Percentiles rank a stretch among this genome's conserved stretches.
Conservation (phyloP, 2,113 vertebrate genomes). For the Grammomys surdaster region DNA sequence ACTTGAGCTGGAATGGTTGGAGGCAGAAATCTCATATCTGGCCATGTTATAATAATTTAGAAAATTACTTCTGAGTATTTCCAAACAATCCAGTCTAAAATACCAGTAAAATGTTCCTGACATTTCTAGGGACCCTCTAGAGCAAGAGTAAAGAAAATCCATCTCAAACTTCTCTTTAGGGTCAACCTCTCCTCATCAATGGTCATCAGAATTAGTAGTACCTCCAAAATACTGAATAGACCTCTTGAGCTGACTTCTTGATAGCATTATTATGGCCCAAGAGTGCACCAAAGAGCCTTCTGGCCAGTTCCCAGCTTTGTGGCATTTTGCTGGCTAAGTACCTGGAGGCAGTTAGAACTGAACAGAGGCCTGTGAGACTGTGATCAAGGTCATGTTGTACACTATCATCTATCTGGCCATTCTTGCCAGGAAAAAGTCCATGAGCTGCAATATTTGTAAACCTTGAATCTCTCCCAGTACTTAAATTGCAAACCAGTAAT, state of each 20-base stretch:
- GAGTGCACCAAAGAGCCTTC: background rate
- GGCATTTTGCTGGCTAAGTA: background rate
- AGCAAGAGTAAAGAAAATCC: constrained; percentile 66
- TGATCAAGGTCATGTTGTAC: constrained; percentile 51
- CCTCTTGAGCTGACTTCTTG: constrained; percentile 40
- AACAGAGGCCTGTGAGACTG: background rate
- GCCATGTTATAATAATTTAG: constrained; percentile 71
- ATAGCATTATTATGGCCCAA: constrained; percentile 38
- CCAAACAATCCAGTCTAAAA: constrained; percentile 70
- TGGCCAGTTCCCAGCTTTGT: constrained; percentile 14
- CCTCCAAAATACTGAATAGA: constrained; percentile 16
- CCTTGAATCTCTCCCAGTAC: background rate
- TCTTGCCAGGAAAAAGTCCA: constrained; percentile 41
- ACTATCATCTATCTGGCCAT: background rate
- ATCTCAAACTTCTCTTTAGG: constrained; percentile 38
- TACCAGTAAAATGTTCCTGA: constrained; percentile 56
- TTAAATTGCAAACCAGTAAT: constrained; percentile 29
- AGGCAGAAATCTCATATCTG: constrained; percentile 37
- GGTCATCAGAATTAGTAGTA: constrained; percentile 37
- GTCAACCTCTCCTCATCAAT: constrained; percentile 43
- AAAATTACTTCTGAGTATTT: constrained; percentile 78
- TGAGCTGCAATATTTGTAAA: background rate
- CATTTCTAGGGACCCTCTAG: constrained; percentile 51
- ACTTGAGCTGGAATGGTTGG: constrained; percentile 46
- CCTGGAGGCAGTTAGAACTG: background rate